These are phyloP conservation scores for Platycheirus albimanus DNA, from an alignment of 2,888 invertebrate species.

Conservation along the genomic window DNA sequence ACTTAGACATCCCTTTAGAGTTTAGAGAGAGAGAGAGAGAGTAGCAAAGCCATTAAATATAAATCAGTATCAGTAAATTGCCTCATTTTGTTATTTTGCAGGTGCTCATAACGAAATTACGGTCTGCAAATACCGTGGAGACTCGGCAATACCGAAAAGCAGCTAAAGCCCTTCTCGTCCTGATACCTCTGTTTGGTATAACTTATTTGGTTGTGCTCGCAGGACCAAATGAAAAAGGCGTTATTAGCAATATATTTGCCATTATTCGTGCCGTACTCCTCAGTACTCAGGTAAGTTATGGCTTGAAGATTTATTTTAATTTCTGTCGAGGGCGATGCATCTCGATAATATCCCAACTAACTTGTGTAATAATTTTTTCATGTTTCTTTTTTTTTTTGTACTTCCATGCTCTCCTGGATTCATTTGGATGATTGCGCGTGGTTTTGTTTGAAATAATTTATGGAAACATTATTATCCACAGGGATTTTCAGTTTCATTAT, in stretches of 20 bases:
- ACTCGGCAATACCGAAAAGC: conserved; percentile 96
- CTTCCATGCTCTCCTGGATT: background rate
- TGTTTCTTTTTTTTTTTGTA: conserved; percentile 15
- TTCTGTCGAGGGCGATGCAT: conserved; percentile 22
- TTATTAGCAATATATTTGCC: conserved; percentile 89
- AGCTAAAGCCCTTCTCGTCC: conserved; percentile 93
- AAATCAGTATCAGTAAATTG: conserved; percentile 52
- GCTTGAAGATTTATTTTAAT: conserved; percentile 50
- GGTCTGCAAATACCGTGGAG: conserved; percentile 94
- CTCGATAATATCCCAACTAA: conserved; percentile 12
- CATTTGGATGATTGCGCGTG: no score
- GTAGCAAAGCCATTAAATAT: conserved; percentile 39
- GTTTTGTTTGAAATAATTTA: no score
- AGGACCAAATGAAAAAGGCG: conserved; percentile 89
- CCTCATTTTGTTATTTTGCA: conserved; percentile 78
- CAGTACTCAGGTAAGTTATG: conserved; percentile 91
- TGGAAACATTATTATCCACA: conserved; percentile 82
- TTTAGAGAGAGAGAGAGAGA: background rate
- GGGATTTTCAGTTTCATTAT: conserved; percentile 95
- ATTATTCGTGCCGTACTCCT: conserved; percentile 91
- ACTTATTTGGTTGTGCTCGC: conserved; percentile 94
- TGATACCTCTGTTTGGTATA: conserved; percentile 96
- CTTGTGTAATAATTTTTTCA: conserved; percentile 13
- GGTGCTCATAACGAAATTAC: conserved; percentile 96
- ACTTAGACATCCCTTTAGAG: no score